Evolutionary conservation across 2,888 invertebrate species (phyloP).

Genomic region (Drepana falcataria): DNA sequence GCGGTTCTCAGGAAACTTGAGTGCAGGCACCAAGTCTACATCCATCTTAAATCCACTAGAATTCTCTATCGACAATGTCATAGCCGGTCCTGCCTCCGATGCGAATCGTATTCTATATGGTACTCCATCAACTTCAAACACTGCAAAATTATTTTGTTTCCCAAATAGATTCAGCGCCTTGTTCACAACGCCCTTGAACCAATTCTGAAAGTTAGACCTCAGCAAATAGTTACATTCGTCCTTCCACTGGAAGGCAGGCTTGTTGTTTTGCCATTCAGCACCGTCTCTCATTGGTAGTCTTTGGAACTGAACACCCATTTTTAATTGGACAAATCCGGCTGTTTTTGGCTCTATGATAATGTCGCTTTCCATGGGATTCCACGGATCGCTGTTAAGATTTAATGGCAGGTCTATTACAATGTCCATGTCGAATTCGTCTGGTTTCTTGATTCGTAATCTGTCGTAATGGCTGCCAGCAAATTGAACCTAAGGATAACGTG

Average conservation of each 20-base stretch:
- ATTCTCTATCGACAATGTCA: slow-evolving; percentile 63
- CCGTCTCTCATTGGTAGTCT: slow-evolving; percentile 38
- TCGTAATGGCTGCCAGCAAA: slow-evolving; percentile 81
- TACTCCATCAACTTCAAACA: slow-evolving; percentile 44
- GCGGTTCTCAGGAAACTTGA: slow-evolving; percentile 60
- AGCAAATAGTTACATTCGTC: slow-evolving; percentile 56
- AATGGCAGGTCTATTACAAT: slow-evolving; percentile 73
- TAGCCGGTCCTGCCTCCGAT: slow-evolving; percentile 72
- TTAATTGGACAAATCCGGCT: slow-evolving; percentile 67
- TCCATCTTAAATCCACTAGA: slow-evolving; percentile 45
- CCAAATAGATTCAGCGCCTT: slow-evolving; percentile 53
- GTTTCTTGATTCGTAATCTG: slow-evolving; percentile 73
- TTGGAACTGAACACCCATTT: slow-evolving; percentile 51
- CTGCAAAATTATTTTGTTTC: slow-evolving; percentile 7
- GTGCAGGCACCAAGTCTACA: slow-evolving; percentile 75
- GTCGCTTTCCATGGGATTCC: slow-evolving; percentile 41
- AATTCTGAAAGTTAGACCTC: slow-evolving; percentile 64
- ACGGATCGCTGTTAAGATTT: slow-evolving; percentile 27
- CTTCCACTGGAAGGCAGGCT: slow-evolving; percentile 54
- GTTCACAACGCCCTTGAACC: slow-evolving; percentile 74
- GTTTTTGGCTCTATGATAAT: slow-evolving; percentile 49
- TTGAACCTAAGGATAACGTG: slow-evolving; percentile 38
- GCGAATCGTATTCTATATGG: slow-evolving; percentile 31
- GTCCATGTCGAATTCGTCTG: slow-evolving; percentile 80
- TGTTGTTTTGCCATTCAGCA: slow-evolving; percentile 43